A percentile compares a stretch with the other conserved stretches of the same genome.
These are phyloP conservation scores for Sebastes melanostomus DNA, from an alignment of 2,797 vertebrate species.

Conservation along the genomic window DNA sequence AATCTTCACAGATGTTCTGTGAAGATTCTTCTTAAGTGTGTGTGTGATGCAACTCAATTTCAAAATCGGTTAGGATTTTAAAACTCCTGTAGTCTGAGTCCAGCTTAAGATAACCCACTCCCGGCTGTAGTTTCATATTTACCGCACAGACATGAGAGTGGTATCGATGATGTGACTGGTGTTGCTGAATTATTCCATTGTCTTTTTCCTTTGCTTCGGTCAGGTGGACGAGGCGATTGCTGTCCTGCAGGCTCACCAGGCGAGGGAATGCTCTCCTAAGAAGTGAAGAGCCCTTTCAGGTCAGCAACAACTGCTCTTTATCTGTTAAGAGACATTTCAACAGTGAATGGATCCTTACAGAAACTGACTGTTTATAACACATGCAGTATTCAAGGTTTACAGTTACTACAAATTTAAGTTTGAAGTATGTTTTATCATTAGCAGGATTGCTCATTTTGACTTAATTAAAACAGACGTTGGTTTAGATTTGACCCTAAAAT, in stretches of 20 bases:
- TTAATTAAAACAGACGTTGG: no score
- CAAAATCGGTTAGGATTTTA: no score
- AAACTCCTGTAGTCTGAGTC: no score
- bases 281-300: conserved; percentile 72
- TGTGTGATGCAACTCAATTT: no score
- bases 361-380: not conserved
- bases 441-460: no score
- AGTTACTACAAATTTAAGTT: not conserved
- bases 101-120: not conserved
- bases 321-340: not conserved
- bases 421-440: no score
- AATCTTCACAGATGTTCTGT: no score
- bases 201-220: not conserved
- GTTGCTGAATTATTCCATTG: not conserved
- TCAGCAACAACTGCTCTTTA: conserved; percentile 25
- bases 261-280: conserved; percentile 76
- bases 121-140: not conserved
- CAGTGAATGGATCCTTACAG: not conserved
- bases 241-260: conserved; percentile 92
- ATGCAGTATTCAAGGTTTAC: not conserved
- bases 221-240: conserved; percentile 94
- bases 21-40: no score
- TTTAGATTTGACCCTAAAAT: no score
- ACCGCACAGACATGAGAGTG: not conserved
- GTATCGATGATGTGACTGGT: not conserved